A percentile compares a stretch with the other conserved stretches of the same genome.
Evolutionary conservation across 2,113 vertebrate genomes (phyloP).

Genomic region (Dunckerocampus dactyliophorus): DNA sequence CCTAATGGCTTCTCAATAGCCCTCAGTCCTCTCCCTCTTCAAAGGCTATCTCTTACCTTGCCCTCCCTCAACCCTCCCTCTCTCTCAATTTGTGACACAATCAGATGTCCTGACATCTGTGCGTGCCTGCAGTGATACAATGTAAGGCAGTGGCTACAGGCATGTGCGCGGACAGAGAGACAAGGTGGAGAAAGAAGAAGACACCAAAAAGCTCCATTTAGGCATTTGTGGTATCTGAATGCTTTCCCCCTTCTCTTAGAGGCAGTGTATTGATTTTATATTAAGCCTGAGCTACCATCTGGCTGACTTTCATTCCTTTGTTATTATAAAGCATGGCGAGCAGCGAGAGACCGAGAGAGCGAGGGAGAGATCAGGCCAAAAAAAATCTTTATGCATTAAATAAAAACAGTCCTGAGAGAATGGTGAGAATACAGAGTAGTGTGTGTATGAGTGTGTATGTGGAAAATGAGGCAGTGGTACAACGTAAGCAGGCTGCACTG

Average conservation of each 20-base stretch:
- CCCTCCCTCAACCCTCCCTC: constrained; percentile 31
- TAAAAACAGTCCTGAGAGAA: constrained; percentile 50
- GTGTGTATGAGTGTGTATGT: constrained; percentile 18
- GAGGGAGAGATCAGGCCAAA: constrained; percentile 11
- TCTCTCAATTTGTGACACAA: constrained; percentile 55
- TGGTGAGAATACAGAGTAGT: constrained; percentile 34
- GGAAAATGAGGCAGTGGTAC: no score
- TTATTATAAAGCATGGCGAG: constrained; percentile 60
- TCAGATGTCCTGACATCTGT: constrained; percentile 59
- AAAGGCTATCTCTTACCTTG: constrained; percentile 58
- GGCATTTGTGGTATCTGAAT: constrained; percentile 47
- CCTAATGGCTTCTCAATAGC: constrained; percentile 73
- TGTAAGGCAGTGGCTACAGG: constrained; percentile 23
- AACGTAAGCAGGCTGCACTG: constrained; percentile 2
- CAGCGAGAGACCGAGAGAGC: constrained; percentile 34
- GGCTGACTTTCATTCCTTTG: constrained; percentile 68
- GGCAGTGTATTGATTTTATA: constrained; percentile 71
- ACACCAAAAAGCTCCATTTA: constrained; percentile 54
- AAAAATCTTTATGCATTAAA: constrained; percentile 64
- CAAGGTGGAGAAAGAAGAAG: constrained; percentile 19
- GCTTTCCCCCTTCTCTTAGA: constrained; percentile 52
- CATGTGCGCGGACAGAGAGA: constrained; percentile 15
- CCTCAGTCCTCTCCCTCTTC: constrained; percentile 52
- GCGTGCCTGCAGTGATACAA: constrained; percentile 15
- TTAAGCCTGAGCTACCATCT: constrained; percentile 65